Evolutionary conservation across 2,797 vertebrate genomes (phyloP), one percentile per base, ranked within the genome.

Genomic region (Liparis tanakae): DNA sequence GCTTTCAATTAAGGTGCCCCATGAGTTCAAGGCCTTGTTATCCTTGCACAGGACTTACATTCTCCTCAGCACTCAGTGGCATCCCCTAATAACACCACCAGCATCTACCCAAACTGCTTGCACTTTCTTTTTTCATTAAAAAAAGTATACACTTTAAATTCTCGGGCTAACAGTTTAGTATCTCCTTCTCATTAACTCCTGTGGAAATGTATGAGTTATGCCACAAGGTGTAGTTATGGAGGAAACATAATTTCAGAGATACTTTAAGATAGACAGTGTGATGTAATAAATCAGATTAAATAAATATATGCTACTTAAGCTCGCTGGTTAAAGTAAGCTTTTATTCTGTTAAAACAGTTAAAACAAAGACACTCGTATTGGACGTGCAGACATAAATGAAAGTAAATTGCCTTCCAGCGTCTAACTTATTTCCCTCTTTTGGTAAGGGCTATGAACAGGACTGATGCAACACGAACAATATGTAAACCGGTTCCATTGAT

Each of bases 1-100:
- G 85, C 80, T 91, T 90, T 93, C 79, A 90, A 88, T 92, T 88
- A 91, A 75, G 75, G 74, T 82, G 63, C 81, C 79, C 79, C 54
- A 12, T 81, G 85, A 89, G 79, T 81, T 84, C 72, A 88, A 54
- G 72, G 66, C 70, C 77, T 80, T 75, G 74, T 88, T 87, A 78
- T 88, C 72, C 85, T 88, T 76, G 79, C 57, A 85, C 78, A 90
- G 84, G 63, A 86, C 63, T 72, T 79, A 83, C 82, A 75, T 86
- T 92, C 82, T 83, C 74, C 62, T 73, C 33, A 66, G 61, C 59
- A 50, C 70, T 79, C 70, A 46, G 72, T 53, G 70, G 72, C 84
- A 81, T 83, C 71, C 20, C 67, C 59, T 82, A 87, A 87, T 87
- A 86, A 90, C 51, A 78, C 43, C 70, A 82, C 48, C 12, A 61